Evolutionary conservation across 2,113 vertebrate genomes (phyloP), one percentile per base, ranked within the genome.

Genomic region (Delphinus delphis): DNA sequence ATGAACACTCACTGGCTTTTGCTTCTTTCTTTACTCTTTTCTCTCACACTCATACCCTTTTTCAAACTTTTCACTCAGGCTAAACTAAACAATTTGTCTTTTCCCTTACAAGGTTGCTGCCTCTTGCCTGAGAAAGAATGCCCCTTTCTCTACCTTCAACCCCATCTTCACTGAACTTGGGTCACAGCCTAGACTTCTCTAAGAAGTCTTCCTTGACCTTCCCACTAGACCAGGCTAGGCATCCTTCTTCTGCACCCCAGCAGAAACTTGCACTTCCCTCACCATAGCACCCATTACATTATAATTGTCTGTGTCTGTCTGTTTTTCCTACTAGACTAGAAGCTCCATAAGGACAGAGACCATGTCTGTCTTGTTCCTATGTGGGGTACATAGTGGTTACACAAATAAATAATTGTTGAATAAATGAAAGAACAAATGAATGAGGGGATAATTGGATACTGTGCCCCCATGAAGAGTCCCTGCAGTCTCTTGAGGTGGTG

Each of bases 381-480:
- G 53, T 53, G 17, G 6, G 50, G 38, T 38, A 41, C 41, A 79
- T 36, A 73, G 36, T 58, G n/a, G 25, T 79, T 93, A 23, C 65
- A 80, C 28, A 65, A 90, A 93, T 47, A 91, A 68, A 77, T 53
- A 55, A 50, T 68, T 62, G 44, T 44, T 88, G 41, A 97, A 87
- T 63, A 94, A 95, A 76, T 25, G 36, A 82, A 94, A 70, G 18
- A 79, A 79, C 31, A 88, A 94, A 13, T 38, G 20, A 74, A 76
- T 81, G 44, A n/a, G 2, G 18, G 33, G 17, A 62, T 80, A 6
- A 91, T 31, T 90, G n/a, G n/a, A 81, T 79, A 76, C 10, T 81
- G 31, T 73, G 36, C 6, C 12, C 60, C 33, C 76, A 3, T 74
- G 44, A 96, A 38, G 47, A 38, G 31, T 62, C 17, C 8, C 13